phyloP scores from a whole-genome alignment of 2,113 vertebrate species.

The Poeciliopsis retropinna region DNA sequence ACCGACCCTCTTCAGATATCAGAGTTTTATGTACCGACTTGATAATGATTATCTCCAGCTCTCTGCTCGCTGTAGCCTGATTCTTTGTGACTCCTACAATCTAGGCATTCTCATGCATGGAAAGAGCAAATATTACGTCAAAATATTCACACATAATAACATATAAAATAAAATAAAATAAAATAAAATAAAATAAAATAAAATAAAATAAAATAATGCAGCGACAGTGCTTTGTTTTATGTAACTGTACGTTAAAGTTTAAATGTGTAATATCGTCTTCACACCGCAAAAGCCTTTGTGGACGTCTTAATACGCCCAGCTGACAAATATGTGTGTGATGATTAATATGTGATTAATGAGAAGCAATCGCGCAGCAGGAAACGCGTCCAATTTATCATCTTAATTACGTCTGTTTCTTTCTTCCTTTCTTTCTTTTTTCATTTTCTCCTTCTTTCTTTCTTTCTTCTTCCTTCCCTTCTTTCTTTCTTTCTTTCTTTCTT shows the following conservation, averaged over 20 bases:
- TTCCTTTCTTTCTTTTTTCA: background rate
- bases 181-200: too few species aligned
- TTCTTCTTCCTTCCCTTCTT: background rate
- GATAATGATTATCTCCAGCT: conserved; percentile 72
- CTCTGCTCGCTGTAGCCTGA: conserved; percentile 24
- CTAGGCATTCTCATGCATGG: background rate
- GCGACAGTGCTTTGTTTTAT: background rate
- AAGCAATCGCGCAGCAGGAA: conserved; percentile 24
- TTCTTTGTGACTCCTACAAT: background rate
- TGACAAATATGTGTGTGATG: background rate
- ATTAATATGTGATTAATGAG: conserved; percentile 24
- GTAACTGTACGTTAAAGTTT: background rate
- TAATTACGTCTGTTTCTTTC: background rate
- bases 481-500: background rate
- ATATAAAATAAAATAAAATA: too few species aligned
- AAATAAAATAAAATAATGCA: background rate
- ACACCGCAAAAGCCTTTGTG: background rate
- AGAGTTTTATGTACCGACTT: conserved; percentile 67
- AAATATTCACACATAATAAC: too few species aligned
- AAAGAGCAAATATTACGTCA: background rate
- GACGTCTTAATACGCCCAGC: conserved; percentile 11
- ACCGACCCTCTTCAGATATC: conserved; percentile 65
- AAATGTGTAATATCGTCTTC: background rate
- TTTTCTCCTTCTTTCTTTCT: too few species aligned
- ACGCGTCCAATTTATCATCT: conserved; percentile 30